Base-by-base conservation (phyloP, 2,797 vertebrate genomes). In the Picus viridis region DNA sequence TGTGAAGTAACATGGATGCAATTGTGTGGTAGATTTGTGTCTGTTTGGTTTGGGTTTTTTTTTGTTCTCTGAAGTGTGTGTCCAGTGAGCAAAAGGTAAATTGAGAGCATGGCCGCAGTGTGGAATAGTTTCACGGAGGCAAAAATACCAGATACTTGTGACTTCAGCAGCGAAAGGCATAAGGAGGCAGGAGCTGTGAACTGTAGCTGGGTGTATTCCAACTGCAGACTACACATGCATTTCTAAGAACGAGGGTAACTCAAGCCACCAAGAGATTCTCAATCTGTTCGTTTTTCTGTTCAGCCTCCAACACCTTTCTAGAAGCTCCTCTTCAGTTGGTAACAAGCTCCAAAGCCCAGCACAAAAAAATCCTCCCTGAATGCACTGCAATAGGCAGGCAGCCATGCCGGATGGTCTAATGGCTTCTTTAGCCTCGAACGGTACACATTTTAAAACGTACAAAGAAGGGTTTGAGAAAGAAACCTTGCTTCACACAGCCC, bases 201-300 rank as follows among this genome's bases (percentile, higher is more conserved):
- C 51, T 75, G 65, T 49, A 85, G 30, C 30, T 92, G 88, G 81
- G 80, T 12, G 10, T 6, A 49, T 7, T 92, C 92, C 90, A 94
- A 67, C 5, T 7, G 53, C 56, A 78, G 45, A 70, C 77, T 83
- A 85, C 65, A 62, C 43, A 78, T 22, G 53, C 67, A 70, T 88
- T 96, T 96, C 90, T 87, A 89, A 93, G 96, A 94, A 91, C 53
- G 75, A 83, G 56, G 26, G 69, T 90, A 92, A 85, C 70, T 83
- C 70, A 54, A 91, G 69, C 78, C 82, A 91, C 93, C 90, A 91
- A 91, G 90, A 80, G 90, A 86, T 85, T 92, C 86, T 90, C 93
- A 95, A 94, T 96, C 93, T 96, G 94, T 85, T 96, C 41, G 14
- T 83, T 94, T 91, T 88, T 71, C 81, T 59, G 15, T 85, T 93